Evolutionary conservation across 2,797 vertebrate genomes (phyloP).

Genomic region (Melanotaenia maccullochi): DNA sequence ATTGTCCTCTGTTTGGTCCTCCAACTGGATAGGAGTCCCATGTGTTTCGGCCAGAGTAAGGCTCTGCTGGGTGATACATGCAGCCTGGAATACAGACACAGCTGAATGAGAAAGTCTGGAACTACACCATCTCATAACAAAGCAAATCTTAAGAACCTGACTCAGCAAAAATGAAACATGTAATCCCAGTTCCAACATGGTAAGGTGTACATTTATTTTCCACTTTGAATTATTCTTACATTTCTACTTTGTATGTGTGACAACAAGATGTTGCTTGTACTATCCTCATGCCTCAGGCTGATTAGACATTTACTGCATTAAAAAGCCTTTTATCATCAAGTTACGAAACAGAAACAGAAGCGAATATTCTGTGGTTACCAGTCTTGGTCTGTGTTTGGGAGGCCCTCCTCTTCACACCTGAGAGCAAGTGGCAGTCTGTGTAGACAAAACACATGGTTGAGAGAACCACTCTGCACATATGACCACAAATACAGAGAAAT

Average conservation of each 20-base stretch:
- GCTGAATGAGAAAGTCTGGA: neutral
- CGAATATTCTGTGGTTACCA: conserved; percentile 67
- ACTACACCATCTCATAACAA: neutral
- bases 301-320: neutral
- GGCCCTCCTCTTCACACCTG: conserved; percentile 80
- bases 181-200: neutral
- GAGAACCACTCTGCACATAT: neutral
- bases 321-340: neutral
- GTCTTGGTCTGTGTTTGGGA: conserved; percentile 77
- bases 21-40: conserved; percentile 90
- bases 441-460: conserved; percentile 29
- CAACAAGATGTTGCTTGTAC: neutral
- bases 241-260: neutral
- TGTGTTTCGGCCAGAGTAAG: conserved; percentile 90
- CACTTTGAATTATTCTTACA: neutral
- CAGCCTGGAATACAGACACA: conserved; percentile 83
- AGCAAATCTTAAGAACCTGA: neutral
- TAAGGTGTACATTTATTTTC: neutral
- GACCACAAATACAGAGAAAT: neutral
- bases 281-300: neutral
- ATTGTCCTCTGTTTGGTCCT: conserved; percentile 88
- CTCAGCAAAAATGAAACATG: too few species aligned
- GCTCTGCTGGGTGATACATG: conserved; percentile 95
- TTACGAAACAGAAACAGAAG: conserved; percentile 8
- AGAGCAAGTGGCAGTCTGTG: conserved; percentile 53